phyloP scores from a whole-genome alignment of 2,113 vertebrate genomes.

The Poecilia latipinna region DNA sequence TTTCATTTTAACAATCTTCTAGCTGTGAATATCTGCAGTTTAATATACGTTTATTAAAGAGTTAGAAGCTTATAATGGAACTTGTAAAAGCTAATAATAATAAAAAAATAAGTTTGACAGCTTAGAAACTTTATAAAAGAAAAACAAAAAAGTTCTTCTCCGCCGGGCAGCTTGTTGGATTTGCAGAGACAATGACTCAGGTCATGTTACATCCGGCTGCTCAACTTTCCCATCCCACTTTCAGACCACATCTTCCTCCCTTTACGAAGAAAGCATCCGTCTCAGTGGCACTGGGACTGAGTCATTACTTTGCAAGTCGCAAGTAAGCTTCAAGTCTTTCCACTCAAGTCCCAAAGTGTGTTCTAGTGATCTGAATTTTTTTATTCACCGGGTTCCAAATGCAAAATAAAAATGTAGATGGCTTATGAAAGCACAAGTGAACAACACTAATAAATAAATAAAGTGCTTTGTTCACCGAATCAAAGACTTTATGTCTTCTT shows the following conservation, averaged over 20 bases:
- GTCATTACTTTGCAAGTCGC: no score
- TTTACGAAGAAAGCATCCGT: background rate
- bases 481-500: no score
- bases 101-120: background rate
- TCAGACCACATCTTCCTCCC: slow-evolving; percentile 17
- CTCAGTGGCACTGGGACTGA: background rate
- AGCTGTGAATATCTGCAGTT: background rate
- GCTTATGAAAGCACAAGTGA: background rate
- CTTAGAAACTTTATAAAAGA: slow-evolving; percentile 18
- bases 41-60: background rate
- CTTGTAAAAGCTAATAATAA: background rate
- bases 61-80: background rate
- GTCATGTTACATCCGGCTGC: slow-evolving; percentile 41
- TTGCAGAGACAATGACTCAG: slow-evolving; percentile 33
- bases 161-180: background rate
- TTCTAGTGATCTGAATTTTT: background rate
- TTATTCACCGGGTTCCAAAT: background rate
- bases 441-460: background rate
- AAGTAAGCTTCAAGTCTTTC: background rate
- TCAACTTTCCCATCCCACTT: slow-evolving; percentile 37
- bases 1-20: slow-evolving; percentile 45
- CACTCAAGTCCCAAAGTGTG: background rate
- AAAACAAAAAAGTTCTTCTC: background rate
- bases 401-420: background rate
- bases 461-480: no score